These are phyloP conservation scores for Carassius auratus DNA, from an alignment of 2,113 vertebrate species.

Conservation along the genomic window DNA sequence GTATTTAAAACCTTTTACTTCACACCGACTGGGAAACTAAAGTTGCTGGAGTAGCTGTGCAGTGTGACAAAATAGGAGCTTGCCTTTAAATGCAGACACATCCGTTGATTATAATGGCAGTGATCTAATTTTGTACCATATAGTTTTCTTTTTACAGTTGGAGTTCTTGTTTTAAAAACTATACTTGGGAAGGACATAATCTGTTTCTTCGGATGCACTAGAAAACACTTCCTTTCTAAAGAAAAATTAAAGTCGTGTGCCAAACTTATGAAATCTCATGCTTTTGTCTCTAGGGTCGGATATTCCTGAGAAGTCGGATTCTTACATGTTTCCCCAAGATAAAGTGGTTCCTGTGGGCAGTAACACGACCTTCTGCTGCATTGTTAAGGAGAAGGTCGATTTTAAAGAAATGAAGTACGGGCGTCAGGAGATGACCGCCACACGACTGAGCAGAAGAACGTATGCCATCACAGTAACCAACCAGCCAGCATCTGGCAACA, in stretches of 20 bases:
- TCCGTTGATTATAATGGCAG: background rate
- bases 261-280: background rate
- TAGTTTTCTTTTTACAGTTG: slow-evolving; percentile 7
- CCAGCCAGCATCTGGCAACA: background rate
- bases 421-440: slow-evolving; percentile 23
- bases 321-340: slow-evolving; percentile 68
- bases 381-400: slow-evolving; percentile 25
- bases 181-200: background rate
- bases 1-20: background rate
- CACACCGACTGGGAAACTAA: background rate
- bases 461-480: slow-evolving; percentile 60
- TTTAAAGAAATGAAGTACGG: background rate
- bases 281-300: slow-evolving; percentile 63
- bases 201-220: slow-evolving; percentile 25
- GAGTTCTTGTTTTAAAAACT: background rate
- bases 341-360: slow-evolving; percentile 56
- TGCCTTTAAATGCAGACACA: background rate
- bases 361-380: slow-evolving; percentile 68
- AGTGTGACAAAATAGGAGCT: background rate
- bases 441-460: slow-evolving; percentile 67
- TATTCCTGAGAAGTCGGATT: slow-evolving; percentile 28
- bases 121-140: background rate
- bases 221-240: background rate
- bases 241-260: background rate
- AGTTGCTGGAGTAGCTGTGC: background rate